Percentiles rank a stretch among this genome's conserved stretches.
phyloP scores from a whole-genome alignment of 2,797 vertebrate genomes.

The Hypotaenidia okinawae region DNA sequence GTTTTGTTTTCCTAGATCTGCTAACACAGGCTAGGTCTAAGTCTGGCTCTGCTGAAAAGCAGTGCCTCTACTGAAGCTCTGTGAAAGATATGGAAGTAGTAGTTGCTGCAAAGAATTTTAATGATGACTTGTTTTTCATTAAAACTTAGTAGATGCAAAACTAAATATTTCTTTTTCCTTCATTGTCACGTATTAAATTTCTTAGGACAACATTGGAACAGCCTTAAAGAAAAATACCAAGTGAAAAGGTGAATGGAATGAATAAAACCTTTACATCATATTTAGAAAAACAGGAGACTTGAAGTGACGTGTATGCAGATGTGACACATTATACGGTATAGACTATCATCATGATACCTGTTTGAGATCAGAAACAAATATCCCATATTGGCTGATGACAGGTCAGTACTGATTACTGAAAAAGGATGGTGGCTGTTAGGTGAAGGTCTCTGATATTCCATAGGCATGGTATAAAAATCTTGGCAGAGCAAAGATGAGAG shows the following conservation, averaged over 20 bases:
- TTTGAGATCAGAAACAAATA: neutral
- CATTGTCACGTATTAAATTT: neutral
- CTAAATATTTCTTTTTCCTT: neutral
- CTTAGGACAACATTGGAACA: slow-evolving; percentile 19
- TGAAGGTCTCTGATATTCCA: neutral
- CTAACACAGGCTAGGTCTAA: neutral
- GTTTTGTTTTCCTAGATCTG: neutral
- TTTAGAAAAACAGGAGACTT: neutral
- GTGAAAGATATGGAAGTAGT: neutral
- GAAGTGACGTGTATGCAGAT: neutral
- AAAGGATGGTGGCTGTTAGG: neutral
- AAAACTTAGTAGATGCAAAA: slow-evolving; percentile 14
- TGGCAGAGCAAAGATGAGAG: neutral
- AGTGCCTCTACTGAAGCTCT: neutral
- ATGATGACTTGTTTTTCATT: neutral
- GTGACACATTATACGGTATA: fast-evolving
- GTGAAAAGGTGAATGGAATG: neutral
- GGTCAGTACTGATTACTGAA: neutral
- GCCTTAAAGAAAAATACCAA: slow-evolving; percentile 7
- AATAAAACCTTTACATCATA: neutral
- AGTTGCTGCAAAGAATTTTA: neutral
- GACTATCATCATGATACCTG: neutral
- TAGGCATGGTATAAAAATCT: neutral
- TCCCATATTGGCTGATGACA: neutral
- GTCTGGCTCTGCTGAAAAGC: neutral